Base-by-base conservation (phyloP, 2,113 vertebrate species). In the Oplegnathus fasciatus region DNA sequence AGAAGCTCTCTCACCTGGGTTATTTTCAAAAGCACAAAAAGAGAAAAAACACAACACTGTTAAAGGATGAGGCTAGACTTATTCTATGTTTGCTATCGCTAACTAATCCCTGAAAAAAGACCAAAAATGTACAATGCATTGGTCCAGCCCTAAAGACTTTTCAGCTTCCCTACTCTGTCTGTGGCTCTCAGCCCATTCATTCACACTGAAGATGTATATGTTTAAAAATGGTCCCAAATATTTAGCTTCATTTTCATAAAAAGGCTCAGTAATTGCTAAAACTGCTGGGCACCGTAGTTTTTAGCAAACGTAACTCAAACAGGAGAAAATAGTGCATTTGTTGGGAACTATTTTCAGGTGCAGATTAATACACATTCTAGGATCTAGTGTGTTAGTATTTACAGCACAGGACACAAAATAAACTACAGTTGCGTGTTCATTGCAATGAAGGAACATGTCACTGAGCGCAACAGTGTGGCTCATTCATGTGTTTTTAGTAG, bases 1-100 rank as follows among this genome's bases (percentile, higher is more conserved):
- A 97, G 76, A 44, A 97, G 93, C 87, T 97, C 96, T 86, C 94
- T 94, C 70, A 97, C 96, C 96, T 97, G 90, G 32, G 44, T 66
- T 22, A 20, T 6, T 9, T 73, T 52, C 14, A 83, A 42, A 40
- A 72, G 13, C 6, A 78, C 4, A 68, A 42, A 26, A 37, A 14
- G 9, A 64, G 24, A 18, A 57, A 46, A 26, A 4, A 3, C 7
- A 55, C 26, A 78, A 75, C 17, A 74, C 7, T 30, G 61, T 65
- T 78, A 57, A 42, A 26, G 32, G 3, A 40, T 9, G 13, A 37
- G 0, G 13, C n/a, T 37, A 11, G 24, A 54, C 10, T 50, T 10
- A 20, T 52, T 24, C 22, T 10, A 2, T 62, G 32, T 17, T 20
- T 48, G 13, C 7, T 13, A 9, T n/a, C 48, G 37, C 28, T 8